Evolutionary conservation across 2,113 vertebrate species (phyloP).

Genomic region (Lucifuga dentata): DNA sequence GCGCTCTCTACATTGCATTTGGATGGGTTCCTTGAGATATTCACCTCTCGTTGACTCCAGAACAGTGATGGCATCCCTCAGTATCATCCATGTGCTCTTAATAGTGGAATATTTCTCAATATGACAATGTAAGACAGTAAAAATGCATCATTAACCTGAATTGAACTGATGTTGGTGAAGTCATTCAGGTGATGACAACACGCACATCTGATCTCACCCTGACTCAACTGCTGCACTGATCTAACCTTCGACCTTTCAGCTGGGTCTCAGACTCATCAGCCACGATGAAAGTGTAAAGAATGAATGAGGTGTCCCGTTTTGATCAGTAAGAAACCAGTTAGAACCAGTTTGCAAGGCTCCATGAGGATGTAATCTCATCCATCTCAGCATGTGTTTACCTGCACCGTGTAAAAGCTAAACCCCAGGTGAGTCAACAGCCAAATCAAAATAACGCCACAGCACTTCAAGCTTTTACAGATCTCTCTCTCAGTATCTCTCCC

Average conservation of each 20-base stretch:
- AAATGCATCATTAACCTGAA: no score
- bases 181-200: no score
- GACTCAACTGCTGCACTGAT: not conserved
- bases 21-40: no score
- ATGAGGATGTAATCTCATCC: conserved; percentile 37
- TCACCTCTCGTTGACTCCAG: no score
- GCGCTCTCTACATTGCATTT: conserved; percentile 11
- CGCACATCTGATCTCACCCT: no score
- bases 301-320: conserved; percentile 4
- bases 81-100: no score
- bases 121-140: no score
- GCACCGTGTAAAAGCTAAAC: not conserved
- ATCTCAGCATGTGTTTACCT: conserved; percentile 3
- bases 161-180: no score
- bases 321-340: conserved; percentile 23
- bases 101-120: no score
- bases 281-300: not conserved
- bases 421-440: not conserved
- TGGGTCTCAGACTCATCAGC: not conserved
- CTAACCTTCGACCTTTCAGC: not conserved
- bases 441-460: not conserved
- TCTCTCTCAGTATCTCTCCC: conserved; percentile 1
- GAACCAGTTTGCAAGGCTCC: conserved; percentile 35
- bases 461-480: not conserved
- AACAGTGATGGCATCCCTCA: no score